Conservation (phyloP, 1,140 invertebrate species). For the Armadillidium nasatum region DNA sequence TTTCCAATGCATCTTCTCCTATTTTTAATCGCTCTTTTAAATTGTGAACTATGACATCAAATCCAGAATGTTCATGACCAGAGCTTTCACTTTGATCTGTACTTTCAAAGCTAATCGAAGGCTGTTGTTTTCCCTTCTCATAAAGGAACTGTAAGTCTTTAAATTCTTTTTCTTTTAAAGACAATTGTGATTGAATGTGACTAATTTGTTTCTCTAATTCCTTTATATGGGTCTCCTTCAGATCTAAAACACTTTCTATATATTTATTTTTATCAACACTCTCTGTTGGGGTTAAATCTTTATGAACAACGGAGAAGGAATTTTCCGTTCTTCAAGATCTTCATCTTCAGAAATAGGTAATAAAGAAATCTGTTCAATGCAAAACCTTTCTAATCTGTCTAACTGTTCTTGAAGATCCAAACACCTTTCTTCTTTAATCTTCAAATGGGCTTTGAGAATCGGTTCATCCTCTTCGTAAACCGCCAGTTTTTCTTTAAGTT, state of each 20-base stretch:
- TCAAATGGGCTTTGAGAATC: slow-evolving; percentile 16
- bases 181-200: neutral
- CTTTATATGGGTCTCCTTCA: neutral
- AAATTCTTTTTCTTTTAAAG: neutral
- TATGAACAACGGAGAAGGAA: slow-evolving; percentile 10
- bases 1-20: neutral
- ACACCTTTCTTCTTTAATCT: slow-evolving; percentile 24
- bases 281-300: slow-evolving; percentile 17
- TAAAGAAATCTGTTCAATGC: slow-evolving; percentile 30
- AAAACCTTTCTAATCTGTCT: slow-evolving; percentile 30
- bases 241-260: neutral
- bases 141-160: neutral
- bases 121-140: neutral
- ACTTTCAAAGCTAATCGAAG: neutral
- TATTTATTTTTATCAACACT: slow-evolving; percentile 7
- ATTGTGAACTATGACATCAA: neutral
- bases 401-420: slow-evolving; percentile 29
- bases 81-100: neutral
- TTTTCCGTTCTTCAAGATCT: slow-evolving; percentile 26
- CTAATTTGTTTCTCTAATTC: neutral
- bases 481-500: slow-evolving; percentile 30
- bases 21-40: neutral
- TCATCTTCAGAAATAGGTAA: slow-evolving; percentile 30
- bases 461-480: slow-evolving; percentile 23
- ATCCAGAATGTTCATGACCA: neutral